Evolutionary conservation across 2,888 invertebrate genomes (phyloP).

Genomic region (Chrysolina oricalcia): DNA sequence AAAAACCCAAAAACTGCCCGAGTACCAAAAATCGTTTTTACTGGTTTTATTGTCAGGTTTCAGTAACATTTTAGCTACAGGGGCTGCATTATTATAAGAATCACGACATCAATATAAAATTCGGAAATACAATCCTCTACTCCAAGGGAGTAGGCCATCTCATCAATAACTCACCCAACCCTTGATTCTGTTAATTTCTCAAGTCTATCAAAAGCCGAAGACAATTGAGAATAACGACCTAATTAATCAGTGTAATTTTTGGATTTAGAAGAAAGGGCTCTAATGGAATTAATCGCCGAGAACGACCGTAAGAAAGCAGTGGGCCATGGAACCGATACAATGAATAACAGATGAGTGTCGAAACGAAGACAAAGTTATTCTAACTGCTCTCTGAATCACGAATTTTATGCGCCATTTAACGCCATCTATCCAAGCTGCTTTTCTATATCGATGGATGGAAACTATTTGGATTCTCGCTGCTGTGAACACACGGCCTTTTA

Average conservation of each 20-base stretch:
- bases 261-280: constrained; percentile 55
- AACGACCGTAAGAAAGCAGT: constrained; percentile 50
- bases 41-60: too few relatives aligned
- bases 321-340: constrained; percentile 66
- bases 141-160: background rate
- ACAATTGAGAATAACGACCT: constrained; percentile 53
- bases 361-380: constrained; percentile 68
- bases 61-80: too few relatives aligned
- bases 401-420: constrained; percentile 53
- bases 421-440: constrained; percentile 38
- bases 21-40: too few relatives aligned
- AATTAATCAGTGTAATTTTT: constrained; percentile 63
- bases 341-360: constrained; percentile 69
- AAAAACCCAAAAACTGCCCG: too few relatives aligned
- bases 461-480: constrained; percentile 12
- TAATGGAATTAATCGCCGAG: constrained; percentile 62
- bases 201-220: constrained; percentile 36
- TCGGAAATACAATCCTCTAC: background rate
- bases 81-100: too few relatives aligned
- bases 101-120: too few relatives aligned
- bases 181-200: constrained; percentile 26
- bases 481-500: background rate
- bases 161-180: constrained; percentile 30
- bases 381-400: constrained; percentile 56
- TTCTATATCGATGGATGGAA: constrained; percentile 28